Evolutionary conservation across 2,888 invertebrate species (phyloP), one percentile per base, ranked within the genome.

Genomic region (Tholera decimalis): DNA sequence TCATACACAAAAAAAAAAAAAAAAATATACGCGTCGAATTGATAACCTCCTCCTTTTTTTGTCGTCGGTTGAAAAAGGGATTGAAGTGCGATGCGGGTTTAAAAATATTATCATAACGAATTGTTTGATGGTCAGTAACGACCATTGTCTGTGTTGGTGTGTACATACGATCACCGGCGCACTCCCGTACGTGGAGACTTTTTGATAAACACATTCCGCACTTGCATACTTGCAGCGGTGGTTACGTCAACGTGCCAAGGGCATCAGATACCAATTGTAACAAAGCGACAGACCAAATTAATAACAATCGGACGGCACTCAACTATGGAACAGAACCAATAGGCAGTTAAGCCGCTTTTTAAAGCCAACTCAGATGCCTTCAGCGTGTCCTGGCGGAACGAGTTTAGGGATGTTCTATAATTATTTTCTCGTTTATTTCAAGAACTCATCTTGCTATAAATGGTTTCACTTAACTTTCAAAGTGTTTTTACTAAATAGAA

Each of bases 151-250:
- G 90, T 89, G 77, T 85, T 68, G 53, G 61, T 63, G 64, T 72
- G 28, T n/a, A n/a, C 15, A 4, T 30, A 15, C 20, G 30, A 18
- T 20, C 69, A 65, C 61, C 65, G 70, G 11, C 33, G 41, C 26
- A 26, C 66, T 33, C 26, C 54, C 41, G 26, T 64, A 43, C 61
- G 76, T 55, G 64, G 68, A 80, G 54, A 81, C 77, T 82, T 90
- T 89, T 88, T 79, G 80, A 85, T 87, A 86, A 88, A 89, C 88
- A 88, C 80, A 85, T 85, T 83, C 81, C 77, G 68, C 69, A 83
- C 72, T 82, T 85, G 87, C 84, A 88, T 87, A 80, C 77, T 72
- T 84, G 83, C 83, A 85, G 80, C 82, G 79, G 60, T 77, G 53
- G 57, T 84, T 80, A 85, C 86, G 85, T 88, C 88, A 88, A 82